A percentile compares a stretch with the other conserved stretches of the same genome.
Conservation (phyloP, 1,140 invertebrate genomes). For the Pectinophora gossypiella region DNA sequence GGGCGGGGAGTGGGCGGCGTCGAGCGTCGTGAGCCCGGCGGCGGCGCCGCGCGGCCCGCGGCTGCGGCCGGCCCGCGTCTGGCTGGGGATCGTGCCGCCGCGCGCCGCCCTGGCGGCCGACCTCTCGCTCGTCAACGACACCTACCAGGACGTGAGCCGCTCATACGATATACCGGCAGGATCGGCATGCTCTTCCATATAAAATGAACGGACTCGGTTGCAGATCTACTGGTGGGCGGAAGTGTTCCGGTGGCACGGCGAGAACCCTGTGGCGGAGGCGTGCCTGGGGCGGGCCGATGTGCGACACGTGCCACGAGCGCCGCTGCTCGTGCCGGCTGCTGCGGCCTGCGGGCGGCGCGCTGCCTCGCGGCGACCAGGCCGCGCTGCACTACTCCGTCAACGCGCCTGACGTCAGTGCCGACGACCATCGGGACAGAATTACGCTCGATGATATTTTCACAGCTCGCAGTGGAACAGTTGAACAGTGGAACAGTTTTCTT, state of each 20-base stretch:
- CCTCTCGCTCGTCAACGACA: slow-evolving; percentile 32
- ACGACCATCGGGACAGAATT: too few species aligned
- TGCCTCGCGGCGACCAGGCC: slow-evolving; percentile 9
- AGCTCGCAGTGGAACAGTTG: too few species aligned
- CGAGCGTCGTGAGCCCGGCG: slow-evolving; percentile 16
- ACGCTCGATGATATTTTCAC: too few species aligned
- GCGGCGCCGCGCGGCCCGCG: slow-evolving; percentile 23
- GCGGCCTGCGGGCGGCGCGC: slow-evolving; percentile 18
- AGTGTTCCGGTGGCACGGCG: slow-evolving; percentile 29
- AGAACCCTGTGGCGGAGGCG: slow-evolving; percentile 12
- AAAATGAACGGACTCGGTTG: background rate
- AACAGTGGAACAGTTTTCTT: too few species aligned
- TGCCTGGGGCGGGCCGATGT: slow-evolving; percentile 18
- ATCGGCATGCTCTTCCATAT: too few species aligned
- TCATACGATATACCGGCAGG: too few species aligned
- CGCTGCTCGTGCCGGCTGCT: slow-evolving; percentile 34
- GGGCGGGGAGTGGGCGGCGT: slow-evolving; percentile 23
- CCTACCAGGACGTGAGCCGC: slow-evolving; percentile 31
- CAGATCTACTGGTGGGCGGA: slow-evolving; percentile 35
- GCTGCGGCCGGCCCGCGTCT: slow-evolving; percentile 21
- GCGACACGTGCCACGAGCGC: slow-evolving; percentile 23
- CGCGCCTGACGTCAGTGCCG: slow-evolving; percentile 33
- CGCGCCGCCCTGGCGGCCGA: slow-evolving; percentile 16
- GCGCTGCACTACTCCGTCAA: slow-evolving; percentile 23
- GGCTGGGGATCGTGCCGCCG: slow-evolving; percentile 37